These are phyloP conservation scores for Neomorphus geoffroyi DNA, from an alignment of 2,797 vertebrate species.

Conservation along the genomic window DNA sequence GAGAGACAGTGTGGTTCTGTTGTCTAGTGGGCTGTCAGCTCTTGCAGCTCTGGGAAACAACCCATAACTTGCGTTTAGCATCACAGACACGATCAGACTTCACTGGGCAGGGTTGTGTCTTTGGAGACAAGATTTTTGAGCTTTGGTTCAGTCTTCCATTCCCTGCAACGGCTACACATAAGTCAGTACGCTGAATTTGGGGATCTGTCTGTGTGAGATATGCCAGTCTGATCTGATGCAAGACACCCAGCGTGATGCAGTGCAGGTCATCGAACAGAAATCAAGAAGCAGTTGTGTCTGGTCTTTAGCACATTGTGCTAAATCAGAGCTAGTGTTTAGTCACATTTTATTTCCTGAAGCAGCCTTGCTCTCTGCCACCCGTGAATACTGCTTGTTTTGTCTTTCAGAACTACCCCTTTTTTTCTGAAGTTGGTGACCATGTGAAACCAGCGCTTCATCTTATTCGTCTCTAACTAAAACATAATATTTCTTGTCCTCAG, in stretches of 20 bases:
- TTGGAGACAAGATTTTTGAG: not conserved
- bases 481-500: constrained; percentile 69
- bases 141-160: not conserved
- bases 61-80: not conserved
- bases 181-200: not conserved
- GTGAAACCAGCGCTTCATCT: not conserved
- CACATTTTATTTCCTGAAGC: not conserved
- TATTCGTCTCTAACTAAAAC: not conserved
- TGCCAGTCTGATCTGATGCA: not conserved
- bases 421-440: not conserved
- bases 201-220: not conserved
- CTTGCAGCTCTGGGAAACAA: not conserved
- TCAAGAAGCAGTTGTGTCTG: not conserved
- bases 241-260: not conserved
- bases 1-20: not conserved
- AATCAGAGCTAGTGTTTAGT: not conserved
- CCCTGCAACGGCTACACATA: not conserved
- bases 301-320: not conserved
- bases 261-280: not conserved
- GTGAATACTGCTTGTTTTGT: not conserved
- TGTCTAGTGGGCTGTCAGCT: not conserved
- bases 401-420: not conserved
- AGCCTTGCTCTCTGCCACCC: not conserved
- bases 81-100: not conserved
- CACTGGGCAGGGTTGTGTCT: not conserved